Percentiles rank a stretch among this genome's conserved stretches.
These are phyloP conservation scores for Meloidogyne chitwoodi DNA, from an alignment of 1,140 invertebrate species.

Conservation along the genomic window DNA sequence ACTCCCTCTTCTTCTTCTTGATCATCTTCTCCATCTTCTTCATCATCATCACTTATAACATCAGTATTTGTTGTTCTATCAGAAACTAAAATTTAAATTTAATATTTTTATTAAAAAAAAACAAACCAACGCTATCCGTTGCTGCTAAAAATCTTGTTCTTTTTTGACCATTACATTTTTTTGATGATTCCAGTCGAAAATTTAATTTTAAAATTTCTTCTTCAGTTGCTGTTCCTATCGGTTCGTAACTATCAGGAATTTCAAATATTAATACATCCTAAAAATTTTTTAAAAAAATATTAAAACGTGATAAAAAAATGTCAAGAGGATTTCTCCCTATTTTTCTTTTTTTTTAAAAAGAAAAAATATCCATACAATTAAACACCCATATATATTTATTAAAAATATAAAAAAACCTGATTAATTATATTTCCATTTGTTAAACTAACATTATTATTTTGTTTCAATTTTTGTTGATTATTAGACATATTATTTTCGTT, in stretches of 20 bases:
- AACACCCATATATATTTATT: neutral
- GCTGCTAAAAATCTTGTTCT: constrained; percentile 52
- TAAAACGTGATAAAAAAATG: too few species aligned
- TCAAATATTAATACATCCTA: constrained; percentile 41
- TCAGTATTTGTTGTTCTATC: constrained; percentile 55
- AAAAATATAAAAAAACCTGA: neutral
- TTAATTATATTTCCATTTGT: neutral
- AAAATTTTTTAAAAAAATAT: neutral
- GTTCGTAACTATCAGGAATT: constrained; percentile 28
- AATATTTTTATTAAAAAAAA: neutral
- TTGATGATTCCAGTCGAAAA: constrained; percentile 13
- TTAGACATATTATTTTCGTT: neutral
- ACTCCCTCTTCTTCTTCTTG: constrained; percentile 41
- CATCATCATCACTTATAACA: constrained; percentile 47
- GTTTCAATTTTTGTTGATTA: neutral
- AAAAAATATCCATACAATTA: too few species aligned
- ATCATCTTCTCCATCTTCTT: constrained; percentile 43
- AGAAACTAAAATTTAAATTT: constrained; percentile 36
- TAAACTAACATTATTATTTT: neutral
- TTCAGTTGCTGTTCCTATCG: constrained; percentile 48
- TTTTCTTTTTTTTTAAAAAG: too few species aligned
- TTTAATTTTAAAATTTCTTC: constrained; percentile 50
- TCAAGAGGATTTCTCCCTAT: too few species aligned
- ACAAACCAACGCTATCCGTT: constrained; percentile 42
- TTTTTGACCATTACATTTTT: constrained; percentile 40